phyloP scores from a whole-genome alignment of 2,888 invertebrate genomes.

The Sesia bembeciformis region DNA sequence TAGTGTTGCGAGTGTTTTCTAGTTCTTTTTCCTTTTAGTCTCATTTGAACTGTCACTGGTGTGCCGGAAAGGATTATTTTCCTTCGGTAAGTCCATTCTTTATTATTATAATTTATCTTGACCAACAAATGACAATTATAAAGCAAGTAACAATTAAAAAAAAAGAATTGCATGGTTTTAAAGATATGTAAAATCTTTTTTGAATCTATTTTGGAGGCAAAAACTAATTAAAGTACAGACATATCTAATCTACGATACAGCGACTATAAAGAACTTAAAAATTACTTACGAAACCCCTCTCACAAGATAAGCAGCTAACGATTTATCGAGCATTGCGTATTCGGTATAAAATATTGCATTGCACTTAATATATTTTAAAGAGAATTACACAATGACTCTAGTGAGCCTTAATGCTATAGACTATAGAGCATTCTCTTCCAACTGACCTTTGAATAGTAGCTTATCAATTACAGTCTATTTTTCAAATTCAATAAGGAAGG shows the following conservation, averaged over 20 bases:
- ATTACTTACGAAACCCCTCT: background rate
- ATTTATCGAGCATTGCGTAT: background rate
- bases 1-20: constrained; percentile 31
- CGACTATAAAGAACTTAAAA: background rate
- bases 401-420: background rate
- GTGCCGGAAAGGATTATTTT: constrained; percentile 23
- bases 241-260: too few relatives aligned
- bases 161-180: too few relatives aligned
- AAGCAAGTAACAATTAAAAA: too few relatives aligned
- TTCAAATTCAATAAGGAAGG: too few relatives aligned
- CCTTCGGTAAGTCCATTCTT: constrained; percentile 21
- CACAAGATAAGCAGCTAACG: background rate
- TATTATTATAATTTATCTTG: background rate
- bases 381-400: background rate
- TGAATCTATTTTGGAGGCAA: too few relatives aligned
- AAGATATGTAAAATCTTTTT: too few relatives aligned
- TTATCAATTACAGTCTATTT: background rate
- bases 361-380: background rate
- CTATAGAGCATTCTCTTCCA: background rate
- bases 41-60: constrained; percentile 31
- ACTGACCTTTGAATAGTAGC: background rate
- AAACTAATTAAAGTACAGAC: too few relatives aligned
- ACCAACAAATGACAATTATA: background rate
- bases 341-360: background rate
- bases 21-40: constrained; percentile 12